Evolutionary conservation across 1,140 invertebrate genomes (phyloP).

Genomic region (Drosophila kanapiae): DNA sequence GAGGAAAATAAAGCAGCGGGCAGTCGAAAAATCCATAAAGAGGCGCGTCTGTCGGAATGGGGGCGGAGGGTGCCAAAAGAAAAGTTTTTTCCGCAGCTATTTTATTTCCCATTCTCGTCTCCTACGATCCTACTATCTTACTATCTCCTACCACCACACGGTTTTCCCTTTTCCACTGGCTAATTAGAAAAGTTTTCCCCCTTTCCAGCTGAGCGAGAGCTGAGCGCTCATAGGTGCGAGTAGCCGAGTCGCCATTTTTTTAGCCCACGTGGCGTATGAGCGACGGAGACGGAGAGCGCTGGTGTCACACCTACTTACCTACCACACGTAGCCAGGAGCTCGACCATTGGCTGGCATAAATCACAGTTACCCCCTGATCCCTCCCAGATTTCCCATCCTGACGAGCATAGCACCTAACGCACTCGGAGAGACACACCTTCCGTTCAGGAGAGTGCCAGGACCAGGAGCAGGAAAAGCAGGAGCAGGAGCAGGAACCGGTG

Average conservation of each 20-base stretch:
- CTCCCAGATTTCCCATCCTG: slow-evolving; percentile 26
- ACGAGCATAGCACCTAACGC: slow-evolving; percentile 63
- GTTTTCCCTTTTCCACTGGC: slow-evolving; percentile 40
- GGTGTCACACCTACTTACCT: slow-evolving; percentile 82
- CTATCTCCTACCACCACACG: background rate
- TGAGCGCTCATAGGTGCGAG: slow-evolving; percentile 70
- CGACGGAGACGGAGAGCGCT: slow-evolving; percentile 54
- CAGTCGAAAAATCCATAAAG: slow-evolving; percentile 77
- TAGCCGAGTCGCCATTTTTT: slow-evolving; percentile 70
- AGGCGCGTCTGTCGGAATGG: slow-evolving; percentile 56
- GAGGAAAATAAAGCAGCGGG: slow-evolving; percentile 43
- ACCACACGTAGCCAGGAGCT: slow-evolving; percentile 64
- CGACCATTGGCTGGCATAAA: slow-evolving; percentile 85
- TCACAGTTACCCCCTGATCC: slow-evolving; percentile 59
- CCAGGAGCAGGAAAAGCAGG: slow-evolving; percentile 1
- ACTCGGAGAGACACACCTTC: slow-evolving; percentile 70
- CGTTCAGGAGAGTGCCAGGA: slow-evolving; percentile 44
- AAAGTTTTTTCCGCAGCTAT: slow-evolving; percentile 53
- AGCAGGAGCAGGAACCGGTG: slow-evolving; percentile 2
- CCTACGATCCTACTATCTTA: slow-evolving; percentile 4
- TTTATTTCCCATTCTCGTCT: background rate
- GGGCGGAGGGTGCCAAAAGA: slow-evolving; percentile 25
- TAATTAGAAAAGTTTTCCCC: slow-evolving; percentile 76
- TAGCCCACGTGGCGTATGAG: slow-evolving; percentile 73
- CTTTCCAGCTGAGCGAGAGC: slow-evolving; percentile 33